phyloP scores from a whole-genome alignment of 2,797 vertebrate species.

The Squalus acanthias region DNA sequence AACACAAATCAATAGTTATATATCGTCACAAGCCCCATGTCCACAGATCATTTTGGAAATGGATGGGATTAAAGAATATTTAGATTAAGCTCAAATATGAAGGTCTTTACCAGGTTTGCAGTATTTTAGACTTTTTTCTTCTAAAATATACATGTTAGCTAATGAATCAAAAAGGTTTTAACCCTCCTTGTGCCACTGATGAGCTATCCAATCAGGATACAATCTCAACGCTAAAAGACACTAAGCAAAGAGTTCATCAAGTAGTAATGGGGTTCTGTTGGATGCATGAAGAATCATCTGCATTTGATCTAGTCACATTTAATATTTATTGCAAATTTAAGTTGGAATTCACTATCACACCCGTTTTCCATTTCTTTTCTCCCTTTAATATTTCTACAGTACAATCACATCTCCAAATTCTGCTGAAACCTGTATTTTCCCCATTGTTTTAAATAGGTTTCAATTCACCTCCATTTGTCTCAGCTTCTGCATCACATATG shows the following conservation, averaged over 20 bases:
- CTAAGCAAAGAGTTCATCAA: neutral
- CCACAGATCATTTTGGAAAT: neutral
- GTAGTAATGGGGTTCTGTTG: neutral
- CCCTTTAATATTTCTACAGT: neutral
- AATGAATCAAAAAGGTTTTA: neutral
- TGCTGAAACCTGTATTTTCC: neutral
- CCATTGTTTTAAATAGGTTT: neutral
- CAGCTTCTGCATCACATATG: neutral
- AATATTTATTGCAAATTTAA: neutral
- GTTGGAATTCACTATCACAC: neutral
- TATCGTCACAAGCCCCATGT: neutral
- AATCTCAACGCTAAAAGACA: neutral
- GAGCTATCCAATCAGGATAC: neutral
- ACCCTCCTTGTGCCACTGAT: neutral
- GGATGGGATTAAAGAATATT: neutral
- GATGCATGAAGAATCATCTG: neutral
- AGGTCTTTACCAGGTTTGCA: neutral
- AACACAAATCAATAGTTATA: neutral
- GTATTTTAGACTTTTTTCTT: neutral
- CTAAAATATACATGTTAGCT: neutral
- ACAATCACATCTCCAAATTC: neutral
- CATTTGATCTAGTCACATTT: neutral
- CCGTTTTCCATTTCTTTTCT: neutral
- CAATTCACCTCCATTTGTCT: neutral
- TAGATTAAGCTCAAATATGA: neutral